Conservation (phyloP, 2,797 vertebrate genomes). For the Telmatherina bonti region DNA sequence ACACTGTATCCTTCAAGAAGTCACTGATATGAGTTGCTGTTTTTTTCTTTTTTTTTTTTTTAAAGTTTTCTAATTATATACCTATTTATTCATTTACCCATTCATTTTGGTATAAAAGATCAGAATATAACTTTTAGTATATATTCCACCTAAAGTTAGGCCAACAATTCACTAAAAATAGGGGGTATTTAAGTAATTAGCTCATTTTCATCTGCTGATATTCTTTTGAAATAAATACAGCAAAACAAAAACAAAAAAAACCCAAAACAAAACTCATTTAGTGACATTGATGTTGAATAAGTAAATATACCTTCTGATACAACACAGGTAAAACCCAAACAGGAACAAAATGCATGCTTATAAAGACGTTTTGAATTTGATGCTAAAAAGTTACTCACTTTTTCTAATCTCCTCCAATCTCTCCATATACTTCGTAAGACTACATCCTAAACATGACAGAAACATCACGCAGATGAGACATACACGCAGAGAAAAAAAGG, state of each 20-base stretch:
- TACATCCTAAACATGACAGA: slow-evolving; percentile 81
- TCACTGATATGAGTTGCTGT: too few relatives aligned
- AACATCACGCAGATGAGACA: not conserved
- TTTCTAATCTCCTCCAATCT: slow-evolving; percentile 91
- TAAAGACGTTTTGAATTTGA: not conserved
- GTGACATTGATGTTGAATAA: not conserved
- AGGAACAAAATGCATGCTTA: not conserved
- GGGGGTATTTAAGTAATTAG: too few relatives aligned
- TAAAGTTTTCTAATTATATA: too few relatives aligned
- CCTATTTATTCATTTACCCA: too few relatives aligned
- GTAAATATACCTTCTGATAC: not conserved
- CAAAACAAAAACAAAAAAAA: too few relatives aligned
- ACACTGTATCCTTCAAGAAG: not conserved
- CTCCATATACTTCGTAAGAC: slow-evolving; percentile 92
- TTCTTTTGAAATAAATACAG: not conserved
- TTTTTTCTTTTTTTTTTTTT: not conserved
- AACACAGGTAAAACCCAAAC: not conserved
- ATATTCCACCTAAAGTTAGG: too few relatives aligned
- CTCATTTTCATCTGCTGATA: not conserved
- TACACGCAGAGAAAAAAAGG: not conserved
- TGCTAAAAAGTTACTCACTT: slow-evolving; percentile 85
- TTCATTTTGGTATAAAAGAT: too few relatives aligned
- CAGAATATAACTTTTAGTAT: too few relatives aligned
- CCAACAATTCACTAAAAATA: too few relatives aligned
- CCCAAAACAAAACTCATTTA: too few relatives aligned